Percentiles rank a stretch among this genome's conserved stretches.
phyloP scores from a whole-genome alignment of 2,888 invertebrate species.

The Melinaea menophilus region DNA sequence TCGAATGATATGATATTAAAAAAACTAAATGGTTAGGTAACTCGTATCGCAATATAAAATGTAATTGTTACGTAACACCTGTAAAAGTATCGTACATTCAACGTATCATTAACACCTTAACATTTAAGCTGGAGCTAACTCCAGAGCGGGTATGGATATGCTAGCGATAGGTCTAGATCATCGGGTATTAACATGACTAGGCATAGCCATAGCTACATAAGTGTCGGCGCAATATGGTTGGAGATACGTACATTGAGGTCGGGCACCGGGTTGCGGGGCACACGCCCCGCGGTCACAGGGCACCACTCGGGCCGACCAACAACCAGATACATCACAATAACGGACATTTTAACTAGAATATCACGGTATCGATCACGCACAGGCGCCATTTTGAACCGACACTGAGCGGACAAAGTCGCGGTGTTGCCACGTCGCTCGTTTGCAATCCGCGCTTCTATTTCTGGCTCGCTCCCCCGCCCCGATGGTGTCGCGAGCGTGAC shows the following conservation, averaged over 20 bases:
- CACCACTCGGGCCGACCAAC: slow-evolving; percentile 70
- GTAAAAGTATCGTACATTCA: slow-evolving; percentile 42
- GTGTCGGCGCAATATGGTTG: slow-evolving; percentile 75
- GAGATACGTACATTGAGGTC: slow-evolving; percentile 74
- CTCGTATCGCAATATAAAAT: not conserved
- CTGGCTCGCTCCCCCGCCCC: slow-evolving; percentile 59
- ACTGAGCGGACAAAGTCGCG: slow-evolving; percentile 66
- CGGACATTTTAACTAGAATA: slow-evolving; percentile 70
- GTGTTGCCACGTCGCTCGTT: slow-evolving; percentile 74
- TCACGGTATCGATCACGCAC: slow-evolving; percentile 77
- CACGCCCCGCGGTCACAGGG: slow-evolving; percentile 64
- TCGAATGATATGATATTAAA: slow-evolving; percentile 18
- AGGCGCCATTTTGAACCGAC: slow-evolving; percentile 77
- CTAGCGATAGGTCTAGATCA: slow-evolving; percentile 50
- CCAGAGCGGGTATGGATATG: slow-evolving; percentile 48
- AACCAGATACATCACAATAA: slow-evolving; percentile 70
- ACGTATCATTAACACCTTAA: slow-evolving; percentile 43
- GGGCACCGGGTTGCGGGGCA: slow-evolving; percentile 62
- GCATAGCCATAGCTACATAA: slow-evolving; percentile 60
- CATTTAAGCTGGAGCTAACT: slow-evolving; percentile 38
- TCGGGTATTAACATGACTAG: slow-evolving; percentile 45
- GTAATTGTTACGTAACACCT: slow-evolving; percentile 37
- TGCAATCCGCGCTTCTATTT: slow-evolving; percentile 73
- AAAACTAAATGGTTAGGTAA: not conserved
- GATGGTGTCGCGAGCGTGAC: slow-evolving; percentile 44